Conservation (phyloP, 2,888 invertebrate genomes). For the Pseudococcus viburni region DNA sequence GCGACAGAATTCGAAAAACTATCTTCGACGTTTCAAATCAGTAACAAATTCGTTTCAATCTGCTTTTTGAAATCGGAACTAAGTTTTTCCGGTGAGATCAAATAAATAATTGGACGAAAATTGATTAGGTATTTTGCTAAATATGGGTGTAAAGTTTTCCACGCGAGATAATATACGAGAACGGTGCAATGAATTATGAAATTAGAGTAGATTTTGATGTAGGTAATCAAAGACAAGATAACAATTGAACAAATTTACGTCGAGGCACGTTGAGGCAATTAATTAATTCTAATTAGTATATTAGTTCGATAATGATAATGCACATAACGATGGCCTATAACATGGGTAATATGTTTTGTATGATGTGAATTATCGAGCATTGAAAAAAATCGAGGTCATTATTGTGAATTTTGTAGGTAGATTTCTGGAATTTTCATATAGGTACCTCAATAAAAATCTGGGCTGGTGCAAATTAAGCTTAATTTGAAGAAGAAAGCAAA, state of each 20-base stretch:
- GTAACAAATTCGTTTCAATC: too few relatives aligned
- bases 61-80: too few relatives aligned
- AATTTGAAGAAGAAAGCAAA: not conserved
- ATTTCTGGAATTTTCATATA: too few relatives aligned
- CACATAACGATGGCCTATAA: not conserved
- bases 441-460: too few relatives aligned
- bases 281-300: slow-evolving; percentile 9
- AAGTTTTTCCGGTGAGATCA: too few relatives aligned
- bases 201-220: not conserved
- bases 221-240: not conserved
- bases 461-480: too few relatives aligned
- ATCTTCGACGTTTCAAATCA: too few relatives aligned
- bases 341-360: too few relatives aligned
- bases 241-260: not conserved
- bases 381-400: too few relatives aligned
- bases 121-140: not conserved
- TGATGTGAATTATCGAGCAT: too few relatives aligned
- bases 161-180: not conserved
- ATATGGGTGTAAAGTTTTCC: not conserved
- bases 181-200: slow-evolving; percentile 4
- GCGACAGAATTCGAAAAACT: too few relatives aligned
- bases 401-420: too few relatives aligned
- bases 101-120: not conserved
- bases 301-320: not conserved
- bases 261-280: not conserved